Percentiles rank a stretch among this genome's conserved stretches.
Evolutionary conservation across 2,797 vertebrate species (phyloP).

Genomic region (Hybognathus amarus): DNA sequence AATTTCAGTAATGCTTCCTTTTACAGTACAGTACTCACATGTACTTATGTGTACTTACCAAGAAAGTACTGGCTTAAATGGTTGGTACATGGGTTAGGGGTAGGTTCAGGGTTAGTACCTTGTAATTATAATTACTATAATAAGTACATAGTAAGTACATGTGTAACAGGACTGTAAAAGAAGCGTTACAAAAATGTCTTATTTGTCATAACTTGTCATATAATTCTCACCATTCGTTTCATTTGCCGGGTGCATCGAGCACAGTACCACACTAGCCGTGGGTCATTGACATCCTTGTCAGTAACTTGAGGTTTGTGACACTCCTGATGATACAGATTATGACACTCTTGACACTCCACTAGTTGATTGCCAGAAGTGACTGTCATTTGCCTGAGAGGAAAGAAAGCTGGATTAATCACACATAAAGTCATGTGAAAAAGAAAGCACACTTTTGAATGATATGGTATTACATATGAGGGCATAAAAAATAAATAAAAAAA

Average conservation of each 20-base stretch:
- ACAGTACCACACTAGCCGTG: constrained; percentile 97
- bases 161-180: no score
- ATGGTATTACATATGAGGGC: not conserved
- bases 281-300: constrained; percentile 98
- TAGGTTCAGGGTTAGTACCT: no score
- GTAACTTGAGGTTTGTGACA: constrained; percentile 98
- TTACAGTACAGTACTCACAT: no score
- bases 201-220: not conserved
- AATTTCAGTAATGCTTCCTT: no score
- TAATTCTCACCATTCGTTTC: constrained; percentile 92
- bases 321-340: constrained; percentile 98
- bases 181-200: no score
- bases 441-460: not conserved
- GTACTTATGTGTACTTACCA: no score
- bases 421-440: not conserved
- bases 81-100: no score
- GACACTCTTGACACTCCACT: constrained; percentile 98
- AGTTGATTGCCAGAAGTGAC: constrained; percentile 95
- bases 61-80: no score
- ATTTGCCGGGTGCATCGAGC: constrained; percentile 97
- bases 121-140: no score
- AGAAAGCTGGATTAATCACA: constrained; percentile 15
- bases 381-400: constrained; percentile 90
- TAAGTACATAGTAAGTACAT: no score
- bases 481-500: no score